phyloP scores from a whole-genome alignment of 2,113 vertebrate species.

The Eonycteris spelaea region DNA sequence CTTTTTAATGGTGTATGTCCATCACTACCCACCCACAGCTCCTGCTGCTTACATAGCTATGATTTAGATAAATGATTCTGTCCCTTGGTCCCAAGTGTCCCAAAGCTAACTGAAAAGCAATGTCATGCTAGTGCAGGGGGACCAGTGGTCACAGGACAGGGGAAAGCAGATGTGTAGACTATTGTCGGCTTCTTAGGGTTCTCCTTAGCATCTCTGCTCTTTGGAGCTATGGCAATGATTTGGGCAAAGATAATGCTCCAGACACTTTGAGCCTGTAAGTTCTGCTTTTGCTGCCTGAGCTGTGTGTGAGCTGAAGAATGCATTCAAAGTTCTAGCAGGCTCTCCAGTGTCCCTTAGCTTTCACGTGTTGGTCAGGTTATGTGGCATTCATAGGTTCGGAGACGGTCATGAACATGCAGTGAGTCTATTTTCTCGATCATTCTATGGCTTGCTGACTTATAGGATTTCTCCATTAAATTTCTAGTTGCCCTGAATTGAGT shows the following conservation, averaged over 20 bases:
- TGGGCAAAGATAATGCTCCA: neutral
- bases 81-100: neutral
- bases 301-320: neutral
- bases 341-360: neutral
- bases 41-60: neutral
- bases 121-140: neutral
- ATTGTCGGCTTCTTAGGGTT: rapidly evolving
- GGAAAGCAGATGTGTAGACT: neutral
- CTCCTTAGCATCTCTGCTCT: too few relatives aligned
- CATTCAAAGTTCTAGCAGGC: neutral
- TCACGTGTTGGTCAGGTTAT: neutral
- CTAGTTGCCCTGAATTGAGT: neutral
- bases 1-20: too few relatives aligned
- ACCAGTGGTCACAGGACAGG: neutral
- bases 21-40: neutral
- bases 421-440: neutral
- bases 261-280: neutral
- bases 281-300: neutral
- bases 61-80: neutral
- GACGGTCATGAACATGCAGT: neutral
- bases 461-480: neutral
- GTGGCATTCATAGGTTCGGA: rapidly evolving
- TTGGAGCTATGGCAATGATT: neutral
- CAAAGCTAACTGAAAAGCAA: neutral
- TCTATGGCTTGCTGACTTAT: neutral